Percentiles rank a stretch among this genome's conserved stretches.
Conservation (phyloP, 2,113 vertebrate genomes). For the Poicephalus gulielmi region DNA sequence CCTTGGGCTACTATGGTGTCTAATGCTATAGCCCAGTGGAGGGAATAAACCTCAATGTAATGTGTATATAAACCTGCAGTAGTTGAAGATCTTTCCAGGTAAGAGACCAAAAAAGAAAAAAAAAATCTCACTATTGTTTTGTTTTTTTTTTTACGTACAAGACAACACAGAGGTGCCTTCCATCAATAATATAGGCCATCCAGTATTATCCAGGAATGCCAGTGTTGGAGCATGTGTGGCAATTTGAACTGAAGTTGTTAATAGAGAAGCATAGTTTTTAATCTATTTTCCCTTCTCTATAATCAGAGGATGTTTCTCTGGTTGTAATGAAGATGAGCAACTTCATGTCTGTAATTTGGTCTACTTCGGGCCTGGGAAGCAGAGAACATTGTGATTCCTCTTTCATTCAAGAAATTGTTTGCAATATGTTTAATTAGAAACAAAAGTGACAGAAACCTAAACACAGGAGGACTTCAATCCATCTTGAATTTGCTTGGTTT, state of each 20-base stretch:
- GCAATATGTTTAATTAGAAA: not conserved
- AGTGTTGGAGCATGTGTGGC: not conserved
- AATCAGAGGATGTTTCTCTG: not conserved
- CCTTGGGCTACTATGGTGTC: not conserved
- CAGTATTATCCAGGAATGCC: not conserved
- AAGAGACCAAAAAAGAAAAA: not conserved
- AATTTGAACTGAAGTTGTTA: not conserved
- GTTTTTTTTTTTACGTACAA: not conserved
- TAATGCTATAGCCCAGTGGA: not conserved
- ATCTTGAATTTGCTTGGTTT: not conserved
- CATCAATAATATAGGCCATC: not conserved
- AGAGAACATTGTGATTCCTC: not conserved
- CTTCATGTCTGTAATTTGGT: not conserved
- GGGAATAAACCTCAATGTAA: not conserved
- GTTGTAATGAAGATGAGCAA: not conserved
- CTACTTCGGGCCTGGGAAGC: not conserved
- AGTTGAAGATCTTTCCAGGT: not conserved
- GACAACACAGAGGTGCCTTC: not conserved
- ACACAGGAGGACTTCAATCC: not conserved
- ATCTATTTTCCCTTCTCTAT: not conserved
- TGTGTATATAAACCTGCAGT: not conserved
- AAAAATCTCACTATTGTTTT: fast-evolving
- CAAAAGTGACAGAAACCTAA: not conserved
- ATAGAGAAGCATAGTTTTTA: not conserved
- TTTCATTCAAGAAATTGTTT: not conserved